Base-by-base conservation (phyloP, 1,140 invertebrate genomes). In the Papilio machaon region DNA sequence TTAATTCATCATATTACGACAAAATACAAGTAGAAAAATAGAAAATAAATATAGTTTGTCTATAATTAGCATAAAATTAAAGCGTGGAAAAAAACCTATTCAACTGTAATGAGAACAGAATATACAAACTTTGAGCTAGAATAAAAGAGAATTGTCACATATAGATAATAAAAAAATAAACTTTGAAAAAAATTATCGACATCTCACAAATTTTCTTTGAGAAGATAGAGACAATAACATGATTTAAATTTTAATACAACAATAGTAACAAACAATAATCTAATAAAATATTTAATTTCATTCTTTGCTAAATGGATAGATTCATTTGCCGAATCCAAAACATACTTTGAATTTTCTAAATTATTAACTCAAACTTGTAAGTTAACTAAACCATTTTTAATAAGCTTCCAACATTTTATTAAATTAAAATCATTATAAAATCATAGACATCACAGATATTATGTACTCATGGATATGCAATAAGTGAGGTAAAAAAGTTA, bases 1-100 rank as follows among this genome's bases (percentile, higher is more conserved):
- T 43, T 43, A 58, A 19, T 58, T 19, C 54, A 58, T 35, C 49
- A 15, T 15, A 0, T 54, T 52, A n/a, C 19, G 19, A 38, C n/a
- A 77, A 77, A 77, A 77, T 77, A 76, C 47, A 58, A 77, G 75
- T 77, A 77, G 75, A 77, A 77, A 77, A 77, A 77, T 77, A 77
- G 52, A 77, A 77, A 77, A 77, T n/a, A 58, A 77, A 77, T 77
- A 58, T 77, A 58, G 23, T 49, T 52, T 13, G n/a, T 58, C 54
- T 58, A 58, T 58, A 58, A 58, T 58, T 58, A 58, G 54, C 54
- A 58, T 58, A 58, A 17, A 5, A 6, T 19, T 58, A 17, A 17
- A 52, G n/a, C 54, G 9, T 58, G n/a, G 5, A 58, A 19, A 38
- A 6, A 19, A 54, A 54, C 7, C 52, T 54, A 54, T 54, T 15